Evolutionary conservation across 2,113 vertebrate genomes (phyloP), one percentile per base, ranked within the genome.

Genomic region (Acrocephalus arundinaceus): DNA sequence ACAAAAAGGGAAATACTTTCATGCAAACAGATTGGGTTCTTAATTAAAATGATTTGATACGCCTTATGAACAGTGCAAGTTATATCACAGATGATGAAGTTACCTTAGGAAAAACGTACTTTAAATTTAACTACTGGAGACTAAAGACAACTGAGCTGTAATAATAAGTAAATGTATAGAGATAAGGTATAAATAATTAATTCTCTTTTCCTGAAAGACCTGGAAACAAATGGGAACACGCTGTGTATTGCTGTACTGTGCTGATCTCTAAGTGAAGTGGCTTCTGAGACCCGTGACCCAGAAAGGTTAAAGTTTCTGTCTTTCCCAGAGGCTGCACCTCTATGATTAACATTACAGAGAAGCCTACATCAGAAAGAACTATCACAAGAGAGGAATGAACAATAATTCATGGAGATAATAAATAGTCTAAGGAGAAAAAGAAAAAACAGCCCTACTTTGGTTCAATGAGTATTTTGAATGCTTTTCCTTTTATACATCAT

Each of bases 271-370:
- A 62, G 82, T 95, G 23, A 87, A 96, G 91, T 83, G 88, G 85
- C 90, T 95, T 82, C 70, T 31, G 51, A 95, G 90, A 81, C 87
- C 94, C 35, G 1, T 92, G 94, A 97, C 95, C 93, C 94, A 91
- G 90, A 96, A 93, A 96, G 97, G 95, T 97, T 96, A 95, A 95
- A 97, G 97, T 97, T 96, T 76, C 79, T 95, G 94, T 90, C 93
- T 95, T 96, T 97, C 95, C 97, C 97, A 97, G 89, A 78, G 82
- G 90, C 94, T 93, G 94, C 81, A 95, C 95, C 96, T 96, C 86
- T 85, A 14, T 87, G 74, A 97, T 97, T 97, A 95, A 85, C 94
- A 97, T 96, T 27, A 96, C 94, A 95, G 91, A 96, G 94, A 85
- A 82, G 82, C 31, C 72, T 90, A 65, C 84, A 66, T 59, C 94